Evolutionary conservation across 1,140 invertebrate species (phyloP), one percentile per base, ranked within the genome.

Genomic region (Drosophila bifasciata): DNA sequence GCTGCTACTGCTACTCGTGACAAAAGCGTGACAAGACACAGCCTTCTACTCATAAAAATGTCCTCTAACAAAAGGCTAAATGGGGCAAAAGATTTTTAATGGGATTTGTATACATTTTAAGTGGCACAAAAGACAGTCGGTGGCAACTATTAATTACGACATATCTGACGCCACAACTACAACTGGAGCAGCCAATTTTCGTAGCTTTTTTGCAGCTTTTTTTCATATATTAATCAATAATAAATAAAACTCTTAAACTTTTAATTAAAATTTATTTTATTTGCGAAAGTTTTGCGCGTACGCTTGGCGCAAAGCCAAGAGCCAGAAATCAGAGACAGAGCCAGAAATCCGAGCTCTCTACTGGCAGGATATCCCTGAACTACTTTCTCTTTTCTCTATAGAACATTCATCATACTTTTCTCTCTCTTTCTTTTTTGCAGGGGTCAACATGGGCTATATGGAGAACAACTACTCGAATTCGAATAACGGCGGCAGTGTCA

Each of bases 381-480:
- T 48, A 61, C 49, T 70, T 75, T 61, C 50, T 46, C 23, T 16
- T 13, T n/a, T 4, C 16, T 57, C 21, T 17, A 11, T 39, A 25
- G 19, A 57, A 23, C 58, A 52, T 72, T 52, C 17, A 48, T 52
- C 21, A 17, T 32, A 32, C 5, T 52, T 41, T 46, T 68, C 16
- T 23, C 15, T 17, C 36, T 36, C 46, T 28, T 36, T 15, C 16
- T 21, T 0, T 55, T 17, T 49, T 69, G 49, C 90, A 96, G 95
- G 95, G 94, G 95, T 96, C 67, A 96, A 96, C 91, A 97, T 97
- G 94, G 96, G 95, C 50, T 97, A 97, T 92, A 95, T 97, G 92
- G 96, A 97, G 84, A 97, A 97, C 92, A 97, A 96, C 91, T 97
- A 97, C 92, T 96, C 96, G 43, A 97, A 97, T 91, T 97, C 96